Evolutionary conservation across 2,113 vertebrate species (phyloP).

Genomic region (Lasiurus borealis): DNA sequence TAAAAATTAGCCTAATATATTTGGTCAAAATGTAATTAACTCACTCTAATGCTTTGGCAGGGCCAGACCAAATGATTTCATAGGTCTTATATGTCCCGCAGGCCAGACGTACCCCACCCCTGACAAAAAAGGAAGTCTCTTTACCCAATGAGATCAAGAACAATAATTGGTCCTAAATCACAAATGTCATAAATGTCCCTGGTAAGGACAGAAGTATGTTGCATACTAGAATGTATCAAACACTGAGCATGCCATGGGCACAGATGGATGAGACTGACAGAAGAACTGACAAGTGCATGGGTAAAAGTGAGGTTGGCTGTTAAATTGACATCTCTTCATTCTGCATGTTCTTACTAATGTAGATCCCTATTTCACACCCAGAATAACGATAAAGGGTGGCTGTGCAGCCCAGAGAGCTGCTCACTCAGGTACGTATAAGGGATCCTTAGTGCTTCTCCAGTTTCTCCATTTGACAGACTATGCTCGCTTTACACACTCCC

Average conservation of each 20-base stretch:
- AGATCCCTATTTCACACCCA: background rate
- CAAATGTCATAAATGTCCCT: conserved; percentile 7
- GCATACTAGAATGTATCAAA: background rate
- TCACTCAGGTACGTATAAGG: background rate
- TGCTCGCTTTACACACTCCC: background rate
- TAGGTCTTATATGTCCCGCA: background rate
- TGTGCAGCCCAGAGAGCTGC: background rate
- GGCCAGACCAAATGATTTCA: background rate
- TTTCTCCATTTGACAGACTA: background rate
- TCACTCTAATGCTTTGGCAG: too few relatives aligned
- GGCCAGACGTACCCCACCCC: background rate
- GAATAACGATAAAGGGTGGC: background rate
- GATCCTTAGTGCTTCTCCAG: background rate
- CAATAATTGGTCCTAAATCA: background rate
- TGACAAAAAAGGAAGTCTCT: background rate
- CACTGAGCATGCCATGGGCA: background rate
- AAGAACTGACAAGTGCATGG: background rate
- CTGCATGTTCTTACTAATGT: background rate
- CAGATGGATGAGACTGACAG: background rate
- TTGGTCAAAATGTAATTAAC: background rate
- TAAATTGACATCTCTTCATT: background rate
- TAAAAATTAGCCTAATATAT: background rate
- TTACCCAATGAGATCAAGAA: background rate
- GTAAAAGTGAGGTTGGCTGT: background rate
- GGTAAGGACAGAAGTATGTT: background rate